These are phyloP conservation scores for Caloenas nicobarica DNA, from an alignment of 2,113 vertebrate species.

Conservation along the genomic window DNA sequence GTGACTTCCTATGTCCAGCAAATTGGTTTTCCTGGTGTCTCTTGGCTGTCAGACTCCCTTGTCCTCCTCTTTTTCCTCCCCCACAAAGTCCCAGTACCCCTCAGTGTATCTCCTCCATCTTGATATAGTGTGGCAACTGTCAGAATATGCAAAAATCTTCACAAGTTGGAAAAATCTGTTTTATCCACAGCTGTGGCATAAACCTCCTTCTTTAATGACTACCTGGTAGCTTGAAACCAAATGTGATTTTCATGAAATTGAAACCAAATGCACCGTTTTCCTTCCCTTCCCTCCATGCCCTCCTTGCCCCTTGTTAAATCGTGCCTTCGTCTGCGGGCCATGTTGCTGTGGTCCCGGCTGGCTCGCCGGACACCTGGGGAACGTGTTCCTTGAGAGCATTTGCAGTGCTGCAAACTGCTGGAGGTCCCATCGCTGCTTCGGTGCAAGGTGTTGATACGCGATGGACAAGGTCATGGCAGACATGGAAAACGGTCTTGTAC, in stretches of 20 bases:
- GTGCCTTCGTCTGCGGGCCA: neutral
- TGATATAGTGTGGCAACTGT: fast-evolving
- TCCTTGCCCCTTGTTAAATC: neutral
- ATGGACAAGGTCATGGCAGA: neutral
- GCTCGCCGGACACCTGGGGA: neutral
- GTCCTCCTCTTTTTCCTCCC: neutral
- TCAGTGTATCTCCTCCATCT: neutral
- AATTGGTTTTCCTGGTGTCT: no score
- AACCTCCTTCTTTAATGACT: neutral
- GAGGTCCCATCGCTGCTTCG: neutral
- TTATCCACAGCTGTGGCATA: neutral
- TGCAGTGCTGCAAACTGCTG: neutral
- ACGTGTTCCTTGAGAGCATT: neutral
- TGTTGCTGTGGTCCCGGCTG: neutral
- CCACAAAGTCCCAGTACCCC: neutral
- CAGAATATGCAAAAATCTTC: neutral
- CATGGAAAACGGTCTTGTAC: neutral
- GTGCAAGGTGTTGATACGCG: neutral
- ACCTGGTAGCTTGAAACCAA: neutral
- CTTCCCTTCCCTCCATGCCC: neutral
- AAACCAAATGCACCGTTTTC: neutral
- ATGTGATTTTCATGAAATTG: neutral
- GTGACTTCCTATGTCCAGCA: no score
- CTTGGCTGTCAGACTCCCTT: neutral
- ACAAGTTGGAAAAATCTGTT: neutral